Evolutionary conservation across 2,888 invertebrate genomes (phyloP).

Genomic region (Fragum sueziense): DNA sequence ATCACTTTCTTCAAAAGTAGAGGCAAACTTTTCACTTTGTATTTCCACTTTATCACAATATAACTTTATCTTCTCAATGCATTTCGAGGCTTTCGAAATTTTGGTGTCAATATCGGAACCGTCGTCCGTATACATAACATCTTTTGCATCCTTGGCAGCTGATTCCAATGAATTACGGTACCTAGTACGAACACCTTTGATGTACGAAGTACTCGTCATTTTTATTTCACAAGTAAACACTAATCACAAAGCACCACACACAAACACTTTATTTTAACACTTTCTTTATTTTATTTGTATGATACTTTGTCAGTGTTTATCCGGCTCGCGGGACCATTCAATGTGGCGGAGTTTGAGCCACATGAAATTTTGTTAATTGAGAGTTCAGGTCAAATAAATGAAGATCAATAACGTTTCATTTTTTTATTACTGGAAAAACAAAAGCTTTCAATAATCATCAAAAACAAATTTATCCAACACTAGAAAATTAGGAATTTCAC

Average conservation of each 20-base stretch:
- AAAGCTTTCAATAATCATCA: not conserved
- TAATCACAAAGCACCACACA: not conserved
- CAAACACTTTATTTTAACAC: not conserved
- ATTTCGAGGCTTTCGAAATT: not conserved
- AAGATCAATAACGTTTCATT: too few relatives aligned
- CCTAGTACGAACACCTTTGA: constrained; percentile 13
- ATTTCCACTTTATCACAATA: constrained; percentile 7
- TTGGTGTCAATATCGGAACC: not conserved
- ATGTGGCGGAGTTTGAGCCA: constrained; percentile 4
- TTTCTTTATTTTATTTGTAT: not conserved
- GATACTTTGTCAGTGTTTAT: not conserved
- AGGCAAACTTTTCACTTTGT: not conserved
- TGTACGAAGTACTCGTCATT: not conserved
- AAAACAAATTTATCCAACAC: not conserved
- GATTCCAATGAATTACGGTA: not conserved
- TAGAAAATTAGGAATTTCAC: not conserved
- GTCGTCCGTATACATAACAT: not conserved
- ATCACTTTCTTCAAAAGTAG: not conserved
- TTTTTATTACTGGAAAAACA: not conserved
- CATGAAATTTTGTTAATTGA: not conserved
- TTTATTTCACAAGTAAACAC: not conserved
- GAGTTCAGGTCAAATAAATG: too few relatives aligned
- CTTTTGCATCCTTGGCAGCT: not conserved
- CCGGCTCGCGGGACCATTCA: constrained; percentile 12
- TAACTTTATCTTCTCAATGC: not conserved